Evolutionary conservation across 2,888 invertebrate species (phyloP), one percentile per base, ranked within the genome.

Genomic region (Rambutsinella grinnellia): DNA sequence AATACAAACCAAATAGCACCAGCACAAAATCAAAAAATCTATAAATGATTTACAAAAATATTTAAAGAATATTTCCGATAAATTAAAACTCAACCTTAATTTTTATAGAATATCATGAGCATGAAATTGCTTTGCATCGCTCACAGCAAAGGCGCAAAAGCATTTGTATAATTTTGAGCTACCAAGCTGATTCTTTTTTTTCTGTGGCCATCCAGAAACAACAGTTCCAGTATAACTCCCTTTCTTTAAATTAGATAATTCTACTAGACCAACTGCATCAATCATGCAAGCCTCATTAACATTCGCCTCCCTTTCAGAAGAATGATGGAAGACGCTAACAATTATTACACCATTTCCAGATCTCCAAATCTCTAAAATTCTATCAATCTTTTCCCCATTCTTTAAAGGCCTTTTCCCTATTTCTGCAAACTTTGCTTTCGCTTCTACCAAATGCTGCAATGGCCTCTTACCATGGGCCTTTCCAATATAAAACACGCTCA

Each of bases 221-320:
- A 56, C 47, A 2, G 80, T 79, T 2, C 80, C 79, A 13, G 44
- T 15, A 51, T 82, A 83, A 47, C 79, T 80, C 8, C 83, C 83
- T 28, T 80, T 83, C 49, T 76, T 83, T 3, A 79, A 2, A 62
- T 83, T 83, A 0, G 79, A 74, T 8, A 83, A 24, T 46, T 81
- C 81, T 5, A 53, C 62, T 2, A 83, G 62, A 8, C 89, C 93
- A 6, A 99, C 86, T 0, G 95, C 94, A 84, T 95, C 94, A 17
- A 99, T 96, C 90, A 99, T 97, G 10, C 94, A 91, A 0, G 97
- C 97, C 87, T 99, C 99, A 79, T 97, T 89, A 0, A 96, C 96
- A 83, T 93, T 95, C 0, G 99, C 98, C 86, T 99, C 99, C 0
- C 92, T 94, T 0, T 96, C 93, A 60, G 95, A 92, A 0, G 93